These are phyloP conservation scores for Hecatera dysodea DNA, from an alignment of 2,888 invertebrate genomes.

Conservation along the genomic window DNA sequence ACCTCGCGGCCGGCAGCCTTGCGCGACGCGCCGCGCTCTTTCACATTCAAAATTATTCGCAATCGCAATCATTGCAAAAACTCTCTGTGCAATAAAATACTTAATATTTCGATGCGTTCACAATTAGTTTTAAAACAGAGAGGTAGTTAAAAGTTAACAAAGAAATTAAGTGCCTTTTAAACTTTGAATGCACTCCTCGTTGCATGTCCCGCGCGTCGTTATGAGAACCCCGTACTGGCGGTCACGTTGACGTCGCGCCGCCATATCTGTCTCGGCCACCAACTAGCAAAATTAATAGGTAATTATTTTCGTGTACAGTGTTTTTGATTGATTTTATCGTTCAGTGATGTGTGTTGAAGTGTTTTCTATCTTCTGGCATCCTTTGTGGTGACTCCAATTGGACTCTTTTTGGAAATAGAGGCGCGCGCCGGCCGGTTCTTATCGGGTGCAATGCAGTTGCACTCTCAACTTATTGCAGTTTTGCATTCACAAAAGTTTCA, in stretches of 20 bases:
- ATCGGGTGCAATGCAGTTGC: slow-evolving; percentile 91
- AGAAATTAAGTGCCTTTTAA: slow-evolving; percentile 86
- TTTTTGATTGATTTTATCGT: slow-evolving; percentile 78
- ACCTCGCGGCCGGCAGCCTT: slow-evolving; percentile 91
- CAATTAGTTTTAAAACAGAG: slow-evolving; percentile 84
- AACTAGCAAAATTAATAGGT: slow-evolving; percentile 92
- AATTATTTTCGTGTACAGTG: slow-evolving; percentile 90
- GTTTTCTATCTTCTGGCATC: slow-evolving; percentile 78
- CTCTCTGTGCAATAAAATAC: slow-evolving; percentile 90
- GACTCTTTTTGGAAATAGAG: slow-evolving; percentile 88
- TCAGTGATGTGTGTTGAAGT: slow-evolving; percentile 86
- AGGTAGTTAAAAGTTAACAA: slow-evolving; percentile 81
- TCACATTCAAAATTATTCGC: slow-evolving; percentile 91
- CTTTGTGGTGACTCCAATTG: slow-evolving; percentile 83
- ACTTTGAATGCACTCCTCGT: slow-evolving; percentile 92
- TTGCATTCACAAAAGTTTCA: slow-evolving; percentile 89
- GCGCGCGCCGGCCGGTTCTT: slow-evolving; percentile 91
- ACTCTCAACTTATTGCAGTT: slow-evolving; percentile 91
- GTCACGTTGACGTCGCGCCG: slow-evolving; percentile 93
- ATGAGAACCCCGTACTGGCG: slow-evolving; percentile 94
- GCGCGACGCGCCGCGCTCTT: slow-evolving; percentile 91
- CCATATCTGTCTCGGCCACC: slow-evolving; percentile 93
- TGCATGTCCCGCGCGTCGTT: slow-evolving; percentile 94
- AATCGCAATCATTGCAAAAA: slow-evolving; percentile 91
- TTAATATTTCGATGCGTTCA: slow-evolving; percentile 83